A percentile compares a stretch with the other conserved stretches of the same genome.
These are phyloP conservation scores for Eurystomus glaucurus DNA, from an alignment of 2,797 vertebrate genomes.

Conservation along the genomic window DNA sequence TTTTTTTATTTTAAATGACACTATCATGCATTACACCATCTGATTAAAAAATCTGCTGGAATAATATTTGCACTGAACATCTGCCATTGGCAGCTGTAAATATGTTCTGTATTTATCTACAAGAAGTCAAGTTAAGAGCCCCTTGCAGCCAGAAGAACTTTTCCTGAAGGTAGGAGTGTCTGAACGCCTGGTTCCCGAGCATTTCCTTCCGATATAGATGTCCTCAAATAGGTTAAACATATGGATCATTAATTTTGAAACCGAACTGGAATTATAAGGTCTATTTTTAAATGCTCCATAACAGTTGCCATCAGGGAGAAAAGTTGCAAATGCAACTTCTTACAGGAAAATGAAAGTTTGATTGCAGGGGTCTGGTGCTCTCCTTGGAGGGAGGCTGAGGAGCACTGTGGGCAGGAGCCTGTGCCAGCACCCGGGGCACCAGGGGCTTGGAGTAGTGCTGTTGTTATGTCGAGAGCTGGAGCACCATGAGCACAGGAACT, in stretches of 20 bases:
- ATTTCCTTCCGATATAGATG: fast-evolving
- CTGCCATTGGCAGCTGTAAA: constrained; percentile 75
- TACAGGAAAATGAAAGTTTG: fast-evolving
- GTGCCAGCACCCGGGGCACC: fast-evolving
- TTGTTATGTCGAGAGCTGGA: background rate
- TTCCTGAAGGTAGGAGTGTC: background rate
- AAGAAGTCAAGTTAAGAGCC: constrained; percentile 21
- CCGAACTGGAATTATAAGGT: fast-evolving
- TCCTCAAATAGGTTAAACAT: background rate
- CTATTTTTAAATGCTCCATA: fast-evolving
- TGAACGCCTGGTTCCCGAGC: fast-evolving
- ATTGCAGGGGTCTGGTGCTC: fast-evolving
- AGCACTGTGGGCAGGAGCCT: fast-evolving
- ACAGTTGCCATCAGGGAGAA: fast-evolving
- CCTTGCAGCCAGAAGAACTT: constrained; percentile 11
- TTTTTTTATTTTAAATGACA: constrained; percentile 22
- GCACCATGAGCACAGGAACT: fast-evolving
- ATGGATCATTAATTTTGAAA: fast-evolving
- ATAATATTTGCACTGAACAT: constrained; percentile 75
- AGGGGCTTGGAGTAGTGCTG: fast-evolving
- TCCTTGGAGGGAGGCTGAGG: background rate
- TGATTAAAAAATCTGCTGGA: constrained; percentile 73
- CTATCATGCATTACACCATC: constrained; percentile 66
- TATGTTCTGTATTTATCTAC: constrained; percentile 63
- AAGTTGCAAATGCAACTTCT: fast-evolving